Evolutionary conservation across 1,140 invertebrate species (phyloP).

Genomic region (Globodera ellingtonae): DNA sequence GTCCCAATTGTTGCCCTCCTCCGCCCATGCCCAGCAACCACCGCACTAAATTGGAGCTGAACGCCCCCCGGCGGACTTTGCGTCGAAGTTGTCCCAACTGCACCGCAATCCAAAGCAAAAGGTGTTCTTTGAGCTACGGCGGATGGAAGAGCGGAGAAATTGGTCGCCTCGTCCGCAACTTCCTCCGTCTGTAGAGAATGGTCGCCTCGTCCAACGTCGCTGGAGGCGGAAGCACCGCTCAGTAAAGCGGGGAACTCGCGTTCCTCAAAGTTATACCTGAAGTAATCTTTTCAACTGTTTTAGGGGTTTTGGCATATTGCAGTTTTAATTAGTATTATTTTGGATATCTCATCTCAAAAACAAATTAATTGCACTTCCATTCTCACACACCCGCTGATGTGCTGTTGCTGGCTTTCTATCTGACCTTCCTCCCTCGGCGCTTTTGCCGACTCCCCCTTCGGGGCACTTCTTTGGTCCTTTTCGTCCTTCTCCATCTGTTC

Average conservation of each 20-base stretch:
- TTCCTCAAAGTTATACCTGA: conserved; percentile 36
- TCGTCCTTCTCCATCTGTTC: not conserved
- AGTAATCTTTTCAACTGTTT: conserved; percentile 6
- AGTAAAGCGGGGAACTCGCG: conserved; percentile 29
- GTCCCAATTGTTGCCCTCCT: conserved; percentile 28
- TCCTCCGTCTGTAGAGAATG: not conserved
- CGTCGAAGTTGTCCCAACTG: not conserved
- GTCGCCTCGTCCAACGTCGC: not conserved
- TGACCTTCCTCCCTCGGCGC: not conserved
- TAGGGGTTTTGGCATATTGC: not conserved
- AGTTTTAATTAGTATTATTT: not conserved
- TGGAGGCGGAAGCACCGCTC: not conserved
- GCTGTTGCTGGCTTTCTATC: not conserved
- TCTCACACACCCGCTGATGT: not conserved
- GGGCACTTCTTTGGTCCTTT: not conserved
- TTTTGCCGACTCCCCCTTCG: not conserved
- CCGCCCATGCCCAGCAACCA: conserved; percentile 34
- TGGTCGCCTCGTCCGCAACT: not conserved
- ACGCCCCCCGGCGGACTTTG: not conserved
- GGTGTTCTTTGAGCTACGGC: not conserved
- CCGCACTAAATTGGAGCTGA: conserved; percentile 31
- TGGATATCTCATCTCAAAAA: not conserved
- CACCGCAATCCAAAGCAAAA: not conserved
- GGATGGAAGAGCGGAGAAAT: not conserved
- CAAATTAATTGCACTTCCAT: not conserved